Conservation (phyloP, 2,888 invertebrate species). For the Agonopterix subpropinquella region DNA sequence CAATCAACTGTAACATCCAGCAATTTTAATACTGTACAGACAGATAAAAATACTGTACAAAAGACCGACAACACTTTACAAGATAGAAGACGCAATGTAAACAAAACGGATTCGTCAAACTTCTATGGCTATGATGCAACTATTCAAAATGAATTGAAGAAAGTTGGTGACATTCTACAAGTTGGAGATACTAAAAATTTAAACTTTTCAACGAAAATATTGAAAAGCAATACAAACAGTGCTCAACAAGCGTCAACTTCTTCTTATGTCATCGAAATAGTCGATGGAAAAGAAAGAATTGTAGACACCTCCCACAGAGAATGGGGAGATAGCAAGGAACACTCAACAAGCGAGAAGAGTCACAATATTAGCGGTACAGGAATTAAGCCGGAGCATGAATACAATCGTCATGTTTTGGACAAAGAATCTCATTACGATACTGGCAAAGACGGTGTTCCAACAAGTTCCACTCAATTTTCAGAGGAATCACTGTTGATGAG, state of each 20-base stretch:
- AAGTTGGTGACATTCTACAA: conserved; percentile 62
- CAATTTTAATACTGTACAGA: conserved; percentile 18
- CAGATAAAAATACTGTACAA: conserved; percentile 28
- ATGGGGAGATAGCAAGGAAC: conserved; percentile 71
- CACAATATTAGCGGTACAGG: conserved; percentile 72
- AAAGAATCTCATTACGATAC: conserved; percentile 76
- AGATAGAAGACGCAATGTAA: conserved; percentile 39
- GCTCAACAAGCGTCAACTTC: conserved; percentile 77
- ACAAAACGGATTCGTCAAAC: conserved; percentile 61
- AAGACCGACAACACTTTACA: conserved; percentile 30
- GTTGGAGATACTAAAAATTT: conserved; percentile 50
- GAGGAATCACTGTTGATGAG: conserved; percentile 60
- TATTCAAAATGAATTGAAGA: conserved; percentile 58
- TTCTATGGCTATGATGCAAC: conserved; percentile 66
- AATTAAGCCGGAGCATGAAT: conserved; percentile 74
- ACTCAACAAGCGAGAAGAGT: conserved; percentile 69
- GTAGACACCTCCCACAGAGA: conserved; percentile 77
- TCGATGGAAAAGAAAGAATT: conserved; percentile 77
- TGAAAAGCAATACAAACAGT: conserved; percentile 75
- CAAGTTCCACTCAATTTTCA: conserved; percentile 52
- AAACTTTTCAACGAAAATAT: conserved; percentile 64
- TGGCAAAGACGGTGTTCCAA: conserved; percentile 71
- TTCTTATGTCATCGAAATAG: conserved; percentile 78
- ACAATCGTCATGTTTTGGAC: conserved; percentile 69
- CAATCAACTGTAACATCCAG: conserved; percentile 9